Evolutionary conservation across 2,113 vertebrate species (phyloP).

Genomic region (Hippolais icterina): DNA sequence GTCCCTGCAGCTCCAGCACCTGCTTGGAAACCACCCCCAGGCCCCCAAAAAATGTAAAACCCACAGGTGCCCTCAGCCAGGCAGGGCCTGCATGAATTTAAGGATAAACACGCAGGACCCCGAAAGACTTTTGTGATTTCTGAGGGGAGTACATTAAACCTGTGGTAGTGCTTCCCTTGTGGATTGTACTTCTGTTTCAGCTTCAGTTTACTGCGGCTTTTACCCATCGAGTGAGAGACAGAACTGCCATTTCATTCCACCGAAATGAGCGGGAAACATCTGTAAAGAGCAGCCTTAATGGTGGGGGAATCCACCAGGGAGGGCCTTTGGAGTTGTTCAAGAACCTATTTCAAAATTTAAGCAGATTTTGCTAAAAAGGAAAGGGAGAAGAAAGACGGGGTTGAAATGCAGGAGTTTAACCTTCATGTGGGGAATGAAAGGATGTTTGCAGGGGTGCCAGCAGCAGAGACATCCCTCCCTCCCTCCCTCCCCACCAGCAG

Average conservation of each 20-base stretch:
- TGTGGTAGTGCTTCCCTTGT: slow-evolving; percentile 51
- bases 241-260: slow-evolving; percentile 54
- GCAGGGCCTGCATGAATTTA: background rate
- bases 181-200: slow-evolving; percentile 63
- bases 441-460: background rate
- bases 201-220: slow-evolving; percentile 68
- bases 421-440: background rate
- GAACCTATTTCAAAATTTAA: slow-evolving; percentile 56
- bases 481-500: background rate
- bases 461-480: background rate
- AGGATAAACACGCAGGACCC: slow-evolving; percentile 38
- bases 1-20: background rate
- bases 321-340: background rate
- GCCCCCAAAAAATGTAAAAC: background rate
- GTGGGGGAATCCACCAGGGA: slow-evolving; percentile 49
- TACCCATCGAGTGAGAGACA: slow-evolving; percentile 49
- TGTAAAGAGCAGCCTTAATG: slow-evolving; percentile 53
- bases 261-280: slow-evolving; percentile 52
- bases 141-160: slow-evolving; percentile 67
- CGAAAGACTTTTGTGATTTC: slow-evolving; percentile 52
- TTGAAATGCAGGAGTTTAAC: background rate
- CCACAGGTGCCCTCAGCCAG: slow-evolving; percentile 21
- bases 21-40: background rate
- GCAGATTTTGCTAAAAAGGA: slow-evolving; percentile 49
- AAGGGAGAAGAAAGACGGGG: background rate